phyloP scores from a whole-genome alignment of 2,113 vertebrate genomes.

The Regulus satrapa region DNA sequence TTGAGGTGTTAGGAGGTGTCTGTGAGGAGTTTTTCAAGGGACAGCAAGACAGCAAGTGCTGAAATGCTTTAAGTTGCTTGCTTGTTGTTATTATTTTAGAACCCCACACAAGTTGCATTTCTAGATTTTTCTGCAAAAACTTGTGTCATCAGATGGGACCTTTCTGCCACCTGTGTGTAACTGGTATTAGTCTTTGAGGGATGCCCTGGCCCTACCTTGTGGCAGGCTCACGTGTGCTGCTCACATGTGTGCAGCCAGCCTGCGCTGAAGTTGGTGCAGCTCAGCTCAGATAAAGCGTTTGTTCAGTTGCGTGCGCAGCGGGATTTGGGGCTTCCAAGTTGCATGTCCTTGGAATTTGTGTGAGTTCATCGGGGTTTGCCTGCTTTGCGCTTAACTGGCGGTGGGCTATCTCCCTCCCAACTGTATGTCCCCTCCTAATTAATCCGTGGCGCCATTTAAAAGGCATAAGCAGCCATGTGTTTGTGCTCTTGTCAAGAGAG shows the following conservation, averaged over 20 bases:
- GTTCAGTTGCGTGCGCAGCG: not conserved
- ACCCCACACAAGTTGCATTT: not conserved
- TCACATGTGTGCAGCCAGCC: not conserved
- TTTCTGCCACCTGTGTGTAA: not conserved
- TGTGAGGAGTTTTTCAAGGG: not conserved
- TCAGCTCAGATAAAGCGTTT: not conserved
- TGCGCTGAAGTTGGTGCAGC: fast-evolving
- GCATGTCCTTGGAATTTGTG: not conserved
- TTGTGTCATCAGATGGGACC: not conserved
- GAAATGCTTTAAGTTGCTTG: not conserved
- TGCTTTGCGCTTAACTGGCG: fast-evolving
- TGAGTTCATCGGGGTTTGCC: not conserved
- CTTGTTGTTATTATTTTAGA: not conserved
- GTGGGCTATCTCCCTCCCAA: not conserved
- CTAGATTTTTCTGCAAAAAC: not conserved
- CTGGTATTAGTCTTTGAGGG: not conserved
- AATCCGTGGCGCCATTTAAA: not conserved
- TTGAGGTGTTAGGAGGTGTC: not conserved
- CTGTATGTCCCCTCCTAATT: not conserved
- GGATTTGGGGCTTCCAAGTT: not conserved
- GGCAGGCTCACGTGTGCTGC: not conserved
- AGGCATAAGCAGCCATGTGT: not conserved
- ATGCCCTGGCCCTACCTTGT: not conserved
- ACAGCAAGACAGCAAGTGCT: not conserved
- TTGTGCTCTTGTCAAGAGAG: not conserved